Percentiles rank a stretch among this genome's conserved stretches.
Conservation (phyloP, 1,140 invertebrate species). For the Mesaphorura yosii region DNA sequence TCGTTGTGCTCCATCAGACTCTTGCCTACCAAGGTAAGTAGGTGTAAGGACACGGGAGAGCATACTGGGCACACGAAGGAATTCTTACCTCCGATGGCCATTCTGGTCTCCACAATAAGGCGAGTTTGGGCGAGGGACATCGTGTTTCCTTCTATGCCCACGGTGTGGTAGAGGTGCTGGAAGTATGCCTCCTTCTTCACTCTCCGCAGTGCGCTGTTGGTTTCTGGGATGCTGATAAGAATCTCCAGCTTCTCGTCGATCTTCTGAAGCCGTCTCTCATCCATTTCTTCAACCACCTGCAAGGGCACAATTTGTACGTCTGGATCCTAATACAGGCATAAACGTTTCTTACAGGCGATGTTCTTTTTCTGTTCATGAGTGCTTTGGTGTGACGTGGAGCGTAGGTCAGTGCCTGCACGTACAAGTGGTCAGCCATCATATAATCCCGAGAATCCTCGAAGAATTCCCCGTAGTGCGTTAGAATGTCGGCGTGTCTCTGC, state of each 20-base stretch:
- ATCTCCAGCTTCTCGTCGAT: constrained; percentile 78
- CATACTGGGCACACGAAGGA: no score
- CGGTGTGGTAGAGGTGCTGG: constrained; percentile 92
- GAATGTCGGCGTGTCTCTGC: constrained; percentile 82
- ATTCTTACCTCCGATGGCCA: constrained; percentile 86
- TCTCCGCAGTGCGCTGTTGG: constrained; percentile 63
- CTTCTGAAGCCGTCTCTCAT: constrained; percentile 59
- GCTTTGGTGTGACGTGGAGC: constrained; percentile 71
- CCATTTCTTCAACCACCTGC: constrained; percentile 85
- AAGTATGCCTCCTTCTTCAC: constrained; percentile 91
- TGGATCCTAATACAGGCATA: no score
- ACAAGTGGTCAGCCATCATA: constrained; percentile 79
- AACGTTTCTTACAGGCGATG: no score
- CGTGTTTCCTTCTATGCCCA: constrained; percentile 94
- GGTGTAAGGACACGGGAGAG: no score
- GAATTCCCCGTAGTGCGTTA: constrained; percentile 88
- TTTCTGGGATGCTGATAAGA: constrained; percentile 66
- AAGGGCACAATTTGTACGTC: no score
- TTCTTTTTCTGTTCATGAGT: constrained; percentile 65
- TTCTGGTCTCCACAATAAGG: constrained; percentile 80
- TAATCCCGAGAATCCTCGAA: constrained; percentile 76
- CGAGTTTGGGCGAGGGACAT: constrained; percentile 87
- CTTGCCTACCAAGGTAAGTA: no score
- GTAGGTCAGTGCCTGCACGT: constrained; percentile 64
- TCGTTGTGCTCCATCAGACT: constrained; percentile 95